These are phyloP conservation scores for Microcebus griseorufus DNA, from an alignment of 2,113 vertebrate species.

Conservation along the genomic window DNA sequence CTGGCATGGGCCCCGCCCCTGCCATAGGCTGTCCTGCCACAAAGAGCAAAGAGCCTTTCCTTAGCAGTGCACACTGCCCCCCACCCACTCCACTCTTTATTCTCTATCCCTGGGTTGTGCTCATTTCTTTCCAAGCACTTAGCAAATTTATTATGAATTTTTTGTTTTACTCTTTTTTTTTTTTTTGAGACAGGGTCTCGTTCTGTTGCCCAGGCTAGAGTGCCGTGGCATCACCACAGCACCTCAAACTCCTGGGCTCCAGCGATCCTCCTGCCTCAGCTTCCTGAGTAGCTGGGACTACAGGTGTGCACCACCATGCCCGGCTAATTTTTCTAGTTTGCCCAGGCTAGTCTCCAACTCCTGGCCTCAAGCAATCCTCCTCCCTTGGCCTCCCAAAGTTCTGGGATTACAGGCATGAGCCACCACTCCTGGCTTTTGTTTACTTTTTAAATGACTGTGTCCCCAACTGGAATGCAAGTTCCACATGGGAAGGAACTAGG, in stretches of 20 bases:
- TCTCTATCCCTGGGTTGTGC: neutral
- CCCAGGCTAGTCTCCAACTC: too few relatives aligned
- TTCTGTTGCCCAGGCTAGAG: too few relatives aligned
- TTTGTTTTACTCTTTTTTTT: constrained; percentile 25
- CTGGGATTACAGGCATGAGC: too few relatives aligned
- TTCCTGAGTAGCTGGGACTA: too few relatives aligned
- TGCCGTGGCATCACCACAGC: too few relatives aligned
- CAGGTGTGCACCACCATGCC: too few relatives aligned
- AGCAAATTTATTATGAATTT: neutral
- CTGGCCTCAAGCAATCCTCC: too few relatives aligned
- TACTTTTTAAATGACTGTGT: constrained; percentile 15
- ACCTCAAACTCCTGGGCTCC: too few relatives aligned
- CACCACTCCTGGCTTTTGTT: neutral
- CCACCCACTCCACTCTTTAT: neutral
- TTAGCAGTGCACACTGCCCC: neutral
- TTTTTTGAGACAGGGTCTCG: too few relatives aligned
- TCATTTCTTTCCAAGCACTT: neutral
- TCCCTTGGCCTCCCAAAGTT: too few relatives aligned
- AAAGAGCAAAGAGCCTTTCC: neutral
- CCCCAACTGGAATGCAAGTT: neutral
- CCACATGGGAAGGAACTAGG: neutral
- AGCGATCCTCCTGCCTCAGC: too few relatives aligned
- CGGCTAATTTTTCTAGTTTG: too few relatives aligned
- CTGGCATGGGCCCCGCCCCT: accelerated
- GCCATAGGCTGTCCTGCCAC: neutral